Evolutionary conservation across 2,888 invertebrate species (phyloP), one percentile per base, ranked within the genome.

Genomic region (Drosophila buzzatii): DNA sequence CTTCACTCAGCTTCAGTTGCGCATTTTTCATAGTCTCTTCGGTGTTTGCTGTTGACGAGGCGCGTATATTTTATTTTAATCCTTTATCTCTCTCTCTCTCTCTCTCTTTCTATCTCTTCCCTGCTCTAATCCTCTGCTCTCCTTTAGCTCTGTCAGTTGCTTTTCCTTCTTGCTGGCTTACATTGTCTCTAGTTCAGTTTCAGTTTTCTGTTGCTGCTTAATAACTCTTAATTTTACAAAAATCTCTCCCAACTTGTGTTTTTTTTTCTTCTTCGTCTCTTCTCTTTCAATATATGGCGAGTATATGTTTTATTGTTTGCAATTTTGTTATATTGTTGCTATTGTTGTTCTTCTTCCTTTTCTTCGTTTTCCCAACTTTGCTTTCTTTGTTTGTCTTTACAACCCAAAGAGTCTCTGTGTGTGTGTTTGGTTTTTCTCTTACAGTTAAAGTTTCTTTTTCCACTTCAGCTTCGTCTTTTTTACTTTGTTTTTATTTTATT

Each of bases 21-120:
- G 90, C 85, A 85, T 87, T 89, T 90, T 89, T 90, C 87, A 89
- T 89, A 86, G 89, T 90, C 89, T 90, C 90, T 85, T 85, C 81
- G 88, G 89, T 88, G 86, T 82, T 90, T 84, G 70, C 84, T 84
- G 85, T 81, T 84, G 73, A 71, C 83, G 84, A 75, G 73, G 49
- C 49, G 84, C 81, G 81, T 89, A 76, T 86, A 81, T 79, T 67
- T 76, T 20, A 23, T 49, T 27, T 49, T 64, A 56, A 49, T 62
- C 20, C 42, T 18, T 20, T 62, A 42, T 56, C 20, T 31, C 62
- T 73, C 57, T 57, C 41, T 41, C n/a, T 41, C 8, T n/a, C 41
- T n/a, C 14, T 12, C 5, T 44, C 20, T 44, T 20, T 41, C 41
- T 41, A 10, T 35, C 35, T 12, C 27, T 27, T 6, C 27, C 37